Percentiles rank a stretch among this genome's conserved stretches.
Conservation (phyloP, 2,113 vertebrate genomes). For the Crotalus helleri region DNA sequence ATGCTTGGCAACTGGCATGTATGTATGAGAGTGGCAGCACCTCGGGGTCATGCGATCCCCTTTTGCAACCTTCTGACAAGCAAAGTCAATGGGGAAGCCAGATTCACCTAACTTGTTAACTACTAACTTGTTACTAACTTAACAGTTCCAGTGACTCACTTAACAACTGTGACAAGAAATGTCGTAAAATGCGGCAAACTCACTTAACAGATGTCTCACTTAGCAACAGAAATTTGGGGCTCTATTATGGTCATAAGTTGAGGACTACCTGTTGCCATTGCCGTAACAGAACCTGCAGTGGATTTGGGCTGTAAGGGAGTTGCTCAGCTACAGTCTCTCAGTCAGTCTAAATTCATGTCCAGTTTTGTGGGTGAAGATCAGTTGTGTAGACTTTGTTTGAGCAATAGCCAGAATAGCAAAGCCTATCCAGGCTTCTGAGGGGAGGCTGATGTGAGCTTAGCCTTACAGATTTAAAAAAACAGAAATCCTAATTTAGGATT, state of each 20-base stretch:
- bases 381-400: not conserved
- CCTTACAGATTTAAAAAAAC: not conserved
- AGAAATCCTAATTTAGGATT: not conserved
- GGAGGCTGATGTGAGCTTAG: not conserved
- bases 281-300: not conserved
- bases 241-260: not conserved
- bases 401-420: not conserved
- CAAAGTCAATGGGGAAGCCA: not conserved
- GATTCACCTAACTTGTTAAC: not conserved
- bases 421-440: not conserved
- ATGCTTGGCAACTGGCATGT: not conserved
- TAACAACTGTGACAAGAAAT: not conserved
- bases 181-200: not conserved
- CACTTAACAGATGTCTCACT: not conserved
- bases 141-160: not conserved
- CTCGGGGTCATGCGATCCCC: not conserved
- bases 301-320: not conserved
- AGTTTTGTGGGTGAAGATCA: not conserved
- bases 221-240: not conserved
- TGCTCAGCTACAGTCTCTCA: not conserved
- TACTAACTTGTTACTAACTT: not conserved
- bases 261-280: not conserved
- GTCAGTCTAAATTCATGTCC: no score
- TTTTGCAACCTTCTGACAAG: not conserved
- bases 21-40: not conserved